Base-by-base conservation (phyloP, 2,797 vertebrate genomes). In the Masticophis lateralis region DNA sequence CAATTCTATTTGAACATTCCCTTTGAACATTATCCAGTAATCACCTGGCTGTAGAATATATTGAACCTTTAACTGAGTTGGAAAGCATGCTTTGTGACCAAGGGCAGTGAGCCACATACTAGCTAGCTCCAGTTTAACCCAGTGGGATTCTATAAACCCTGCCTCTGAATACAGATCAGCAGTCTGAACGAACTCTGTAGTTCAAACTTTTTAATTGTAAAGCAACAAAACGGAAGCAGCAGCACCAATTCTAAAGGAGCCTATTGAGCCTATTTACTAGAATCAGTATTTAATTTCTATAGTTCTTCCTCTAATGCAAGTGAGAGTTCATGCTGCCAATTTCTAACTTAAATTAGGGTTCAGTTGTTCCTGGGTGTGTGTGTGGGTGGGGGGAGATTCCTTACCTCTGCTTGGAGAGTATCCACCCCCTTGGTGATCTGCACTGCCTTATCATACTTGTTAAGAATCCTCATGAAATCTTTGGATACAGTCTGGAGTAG, bases 391-490 rank as follows among this genome's bases (percentile, higher is more conserved):
- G 8, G 18, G 12, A 27, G 56, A 7, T 51, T 90, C 87, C 57
- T 92, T 91, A 91, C 61, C 55, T 94, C 37, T 60, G 59, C 94
- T 91, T 91, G 53, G 87, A 95, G 88, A 18, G 12, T 32, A 10
- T 92, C 90, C 6, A 57, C 3, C 3, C 60, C 93, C 43, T 92
- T 90, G 11, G 86, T 91, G 60, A 92, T 0, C 28, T n/a, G 86
- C 13, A 57, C 20, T 22, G 69, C 74, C 27, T 1, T 4, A 0
- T 59, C 86, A 5, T 13, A 92, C n/a, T 79, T 92, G 11, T 63
- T 60, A 83, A 92, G 53, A 43, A 89, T 51, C 28, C 91, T 95
- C 32, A 95, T 66, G 12, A 95, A 90, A 55, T 89, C 93, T 66
- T 13, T 86, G 83, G 91, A 87, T 51, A 94, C 66, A 4, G 87